Conservation (phyloP, 2,113 vertebrate genomes). For the Pipra filicauda region DNA sequence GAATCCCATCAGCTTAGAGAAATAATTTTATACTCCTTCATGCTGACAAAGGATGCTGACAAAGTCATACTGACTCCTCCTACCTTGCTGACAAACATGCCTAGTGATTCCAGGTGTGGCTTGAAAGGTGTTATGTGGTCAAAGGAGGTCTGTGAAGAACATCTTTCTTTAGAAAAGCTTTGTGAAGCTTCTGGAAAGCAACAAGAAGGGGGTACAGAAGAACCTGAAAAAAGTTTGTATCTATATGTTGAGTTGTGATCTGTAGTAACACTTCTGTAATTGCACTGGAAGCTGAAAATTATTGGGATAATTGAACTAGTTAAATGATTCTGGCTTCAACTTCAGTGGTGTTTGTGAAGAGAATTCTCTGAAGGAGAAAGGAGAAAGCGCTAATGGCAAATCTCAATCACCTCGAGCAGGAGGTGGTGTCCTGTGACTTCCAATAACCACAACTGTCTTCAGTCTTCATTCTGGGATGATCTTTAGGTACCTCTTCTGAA, state of each 20-base stretch:
- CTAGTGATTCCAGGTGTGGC: not conserved
- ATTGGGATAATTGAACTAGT: not conserved
- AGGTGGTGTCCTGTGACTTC: not conserved
- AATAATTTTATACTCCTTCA: not conserved
- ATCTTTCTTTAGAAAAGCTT: not conserved
- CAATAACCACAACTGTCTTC: not conserved
- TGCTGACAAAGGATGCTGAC: too few relatives aligned
- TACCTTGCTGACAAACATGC: not conserved
- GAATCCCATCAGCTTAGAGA: not conserved
- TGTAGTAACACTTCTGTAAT: not conserved
- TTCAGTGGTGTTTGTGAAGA: not conserved
- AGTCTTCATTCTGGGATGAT: not conserved
- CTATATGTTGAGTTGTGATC: not conserved
- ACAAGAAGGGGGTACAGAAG: not conserved
- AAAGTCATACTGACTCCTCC: too few relatives aligned
- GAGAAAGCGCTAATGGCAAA: not conserved
- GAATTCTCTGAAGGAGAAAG: not conserved
- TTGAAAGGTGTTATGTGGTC: accelerated
- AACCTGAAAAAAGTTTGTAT: not conserved
- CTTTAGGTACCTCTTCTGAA: not conserved
- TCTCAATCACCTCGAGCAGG: not conserved
- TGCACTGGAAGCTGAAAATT: not conserved
- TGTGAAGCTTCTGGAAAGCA: not conserved
- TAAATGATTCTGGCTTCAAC: not conserved
- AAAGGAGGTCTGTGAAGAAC: not conserved